A percentile compares a stretch with the other conserved stretches of the same genome.
Conservation (phyloP, 2,888 invertebrate genomes). For the Hyppa rectilinea region DNA sequence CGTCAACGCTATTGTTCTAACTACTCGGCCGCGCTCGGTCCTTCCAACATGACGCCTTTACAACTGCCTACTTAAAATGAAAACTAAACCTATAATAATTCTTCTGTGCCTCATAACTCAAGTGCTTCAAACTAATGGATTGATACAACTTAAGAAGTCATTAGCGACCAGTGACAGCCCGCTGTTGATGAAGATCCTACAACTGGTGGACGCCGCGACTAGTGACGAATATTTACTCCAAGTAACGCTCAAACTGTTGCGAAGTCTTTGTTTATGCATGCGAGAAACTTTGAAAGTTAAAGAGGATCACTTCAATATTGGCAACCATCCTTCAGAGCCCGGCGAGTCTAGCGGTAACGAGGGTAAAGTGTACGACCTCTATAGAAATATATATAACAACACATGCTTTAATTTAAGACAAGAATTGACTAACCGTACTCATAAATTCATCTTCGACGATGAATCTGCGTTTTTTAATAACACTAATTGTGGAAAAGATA, state of each 20-base stretch:
- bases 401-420: conserved; percentile 78
- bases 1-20: conserved; percentile 76
- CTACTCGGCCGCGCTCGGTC: conserved; percentile 41
- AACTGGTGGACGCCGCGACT: conserved; percentile 78
- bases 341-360: conserved; percentile 57
- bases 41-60: conserved; percentile 75
- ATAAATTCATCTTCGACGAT: conserved; percentile 56
- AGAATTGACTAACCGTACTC: conserved; percentile 69
- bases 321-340: conserved; percentile 62
- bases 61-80: conserved; percentile 78
- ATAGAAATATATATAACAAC: conserved; percentile 80
- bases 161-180: conserved; percentile 71
- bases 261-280: conserved; percentile 83
- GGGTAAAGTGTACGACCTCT: conserved; percentile 72
- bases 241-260: conserved; percentile 80
- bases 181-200: conserved; percentile 77
- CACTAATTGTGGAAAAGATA: conserved; percentile 60
- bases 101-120: conserved; percentile 58
- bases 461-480: conserved; percentile 58
- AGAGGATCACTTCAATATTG: conserved; percentile 67
- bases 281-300: conserved; percentile 74
- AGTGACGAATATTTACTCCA: conserved; percentile 79
- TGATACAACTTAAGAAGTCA: conserved; percentile 62
- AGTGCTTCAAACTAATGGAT: conserved; percentile 62
- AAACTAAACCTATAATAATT: conserved; percentile 65